These are phyloP conservation scores for Clunio marinus DNA, from an alignment of 2,888 invertebrate species.

Conservation along the genomic window DNA sequence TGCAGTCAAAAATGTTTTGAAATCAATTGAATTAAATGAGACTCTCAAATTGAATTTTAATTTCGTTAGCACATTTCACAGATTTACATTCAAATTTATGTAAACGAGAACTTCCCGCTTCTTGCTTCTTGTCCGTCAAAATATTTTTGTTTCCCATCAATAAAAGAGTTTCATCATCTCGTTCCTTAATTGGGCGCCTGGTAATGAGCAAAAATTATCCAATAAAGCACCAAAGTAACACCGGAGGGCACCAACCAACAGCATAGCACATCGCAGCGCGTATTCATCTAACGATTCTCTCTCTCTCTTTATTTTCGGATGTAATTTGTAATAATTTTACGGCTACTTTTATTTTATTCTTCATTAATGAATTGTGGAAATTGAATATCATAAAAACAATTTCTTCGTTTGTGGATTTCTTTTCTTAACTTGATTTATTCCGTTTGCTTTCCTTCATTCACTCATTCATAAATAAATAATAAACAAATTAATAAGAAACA, in stretches of 20 bases:
- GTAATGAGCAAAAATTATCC: constrained; percentile 30
- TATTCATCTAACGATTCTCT: neutral
- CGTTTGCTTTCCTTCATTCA: no score
- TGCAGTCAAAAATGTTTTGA: neutral
- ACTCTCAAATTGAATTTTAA: no score
- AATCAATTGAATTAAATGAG: neutral
- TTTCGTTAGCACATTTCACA: no score
- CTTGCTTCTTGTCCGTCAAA: neutral
- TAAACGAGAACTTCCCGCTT: constrained; percentile 20
- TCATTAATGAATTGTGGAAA: constrained; percentile 38
- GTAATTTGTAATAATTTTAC: constrained; percentile 37
- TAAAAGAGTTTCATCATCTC: neutral
- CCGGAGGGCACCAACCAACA: constrained; percentile 17
- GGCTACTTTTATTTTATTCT: constrained; percentile 2
- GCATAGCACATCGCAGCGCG: neutral
- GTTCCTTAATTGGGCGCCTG: constrained; percentile 34
- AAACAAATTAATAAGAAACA: no score
- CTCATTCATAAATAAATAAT: no score
- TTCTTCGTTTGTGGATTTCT: constrained; percentile 5
- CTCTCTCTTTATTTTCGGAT: constrained; percentile 33
- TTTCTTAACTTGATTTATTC: neutral
- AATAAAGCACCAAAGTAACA: constrained; percentile 17
- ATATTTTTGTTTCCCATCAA: constrained; percentile 1
- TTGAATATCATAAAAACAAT: constrained; percentile 39
- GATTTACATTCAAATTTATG: no score